A percentile compares a stretch with the other conserved stretches of the same genome.
These are phyloP conservation scores for Amyelois transitella DNA, from an alignment of 1,140 invertebrate species.

Conservation along the genomic window DNA sequence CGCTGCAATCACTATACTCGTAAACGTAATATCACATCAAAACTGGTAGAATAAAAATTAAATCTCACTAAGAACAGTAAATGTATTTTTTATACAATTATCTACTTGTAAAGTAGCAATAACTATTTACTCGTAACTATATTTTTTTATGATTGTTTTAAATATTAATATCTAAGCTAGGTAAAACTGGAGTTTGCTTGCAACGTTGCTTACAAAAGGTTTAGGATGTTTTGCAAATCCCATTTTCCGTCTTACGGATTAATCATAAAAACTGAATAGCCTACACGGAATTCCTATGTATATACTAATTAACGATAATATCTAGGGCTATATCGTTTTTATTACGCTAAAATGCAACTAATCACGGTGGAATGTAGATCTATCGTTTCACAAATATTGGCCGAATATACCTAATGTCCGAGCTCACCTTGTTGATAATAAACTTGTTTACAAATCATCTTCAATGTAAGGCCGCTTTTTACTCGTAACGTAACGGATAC, in stretches of 20 bases:
- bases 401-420: not conserved
- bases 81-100: too few species aligned
- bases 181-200: too few species aligned
- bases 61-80: too few species aligned
- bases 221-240: too few species aligned
- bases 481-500: not conserved
- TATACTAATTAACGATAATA: not conserved
- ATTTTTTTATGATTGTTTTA: too few species aligned
- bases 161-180: too few species aligned
- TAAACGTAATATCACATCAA: too few species aligned
- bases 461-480: not conserved
- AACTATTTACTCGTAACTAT: too few species aligned
- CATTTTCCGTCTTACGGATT: conserved; percentile 6
- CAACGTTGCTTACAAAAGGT: too few species aligned
- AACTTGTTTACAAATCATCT: not conserved
- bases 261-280: not conserved
- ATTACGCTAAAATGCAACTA: not conserved
- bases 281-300: not conserved
- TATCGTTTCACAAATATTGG: not conserved
- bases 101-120: too few species aligned
- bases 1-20: too few species aligned
- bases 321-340: not conserved
- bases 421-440: not conserved
- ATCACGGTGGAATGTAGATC: not conserved
- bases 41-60: too few species aligned